A percentile compares a stretch with the other conserved stretches of the same genome.
Conservation (phyloP, 2,888 invertebrate genomes). For the Prenolepis imparis region DNA sequence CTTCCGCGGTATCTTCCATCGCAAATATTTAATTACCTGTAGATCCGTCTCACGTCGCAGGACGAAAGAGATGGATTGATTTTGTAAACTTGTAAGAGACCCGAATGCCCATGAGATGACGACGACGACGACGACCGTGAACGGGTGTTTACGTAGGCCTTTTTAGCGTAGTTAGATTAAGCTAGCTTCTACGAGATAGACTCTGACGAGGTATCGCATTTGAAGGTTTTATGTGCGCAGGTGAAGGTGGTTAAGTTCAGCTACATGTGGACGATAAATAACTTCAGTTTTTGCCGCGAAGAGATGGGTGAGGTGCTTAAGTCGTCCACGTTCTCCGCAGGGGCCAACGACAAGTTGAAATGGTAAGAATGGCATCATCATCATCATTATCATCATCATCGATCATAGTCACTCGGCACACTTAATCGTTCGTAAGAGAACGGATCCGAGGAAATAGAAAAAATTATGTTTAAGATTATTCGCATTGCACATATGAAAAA, state of each 20-base stretch:
- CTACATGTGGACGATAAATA: slow-evolving; percentile 99
- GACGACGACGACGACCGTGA: background rate
- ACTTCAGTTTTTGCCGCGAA: slow-evolving; percentile 99
- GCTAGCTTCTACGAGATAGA: slow-evolving; percentile 76
- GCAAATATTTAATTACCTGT: background rate
- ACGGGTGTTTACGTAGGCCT: slow-evolving; percentile 45
- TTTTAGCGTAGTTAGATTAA: slow-evolving; percentile 73
- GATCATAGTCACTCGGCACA: slow-evolving; percentile 11
- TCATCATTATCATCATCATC: background rate
- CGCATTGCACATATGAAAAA: slow-evolving; percentile 67
- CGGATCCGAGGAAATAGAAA: background rate
- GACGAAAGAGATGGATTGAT: background rate
- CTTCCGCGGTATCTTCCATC: background rate
- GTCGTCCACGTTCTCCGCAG: slow-evolving; percentile 99
- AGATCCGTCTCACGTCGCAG: background rate
- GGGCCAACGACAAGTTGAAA: slow-evolving; percentile 99
- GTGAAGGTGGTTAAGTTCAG: slow-evolving; percentile 99
- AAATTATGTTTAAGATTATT: slow-evolving; percentile 69
- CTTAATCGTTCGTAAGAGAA: slow-evolving; percentile 8
- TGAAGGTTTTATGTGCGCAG: slow-evolving; percentile 88
- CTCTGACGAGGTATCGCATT: slow-evolving; percentile 82
- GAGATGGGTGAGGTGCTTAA: slow-evolving; percentile 99
- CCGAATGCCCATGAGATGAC: background rate
- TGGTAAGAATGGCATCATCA: slow-evolving; percentile 89
- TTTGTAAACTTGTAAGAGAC: background rate